These are phyloP conservation scores for Melitaea cinxia DNA, from an alignment of 1,140 invertebrate species.

Conservation along the genomic window DNA sequence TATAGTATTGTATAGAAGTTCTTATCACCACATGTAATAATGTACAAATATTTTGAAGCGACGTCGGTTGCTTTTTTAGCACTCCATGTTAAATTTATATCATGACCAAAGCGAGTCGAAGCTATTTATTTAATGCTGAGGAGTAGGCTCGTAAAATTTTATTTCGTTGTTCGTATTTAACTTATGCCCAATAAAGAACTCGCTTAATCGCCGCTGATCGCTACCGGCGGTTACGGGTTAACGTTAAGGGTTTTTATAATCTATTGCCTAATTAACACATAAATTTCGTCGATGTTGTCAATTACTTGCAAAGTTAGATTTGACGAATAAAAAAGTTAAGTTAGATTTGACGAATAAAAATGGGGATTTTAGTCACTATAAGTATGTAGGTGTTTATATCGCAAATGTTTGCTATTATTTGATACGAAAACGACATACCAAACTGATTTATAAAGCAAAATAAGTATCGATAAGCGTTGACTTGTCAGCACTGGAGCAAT, in stretches of 20 bases:
- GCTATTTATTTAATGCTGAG: constrained; percentile 22
- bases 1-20: too few species aligned
- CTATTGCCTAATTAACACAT: not conserved
- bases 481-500: too few species aligned
- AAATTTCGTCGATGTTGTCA: not conserved
- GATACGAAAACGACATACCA: too few species aligned
- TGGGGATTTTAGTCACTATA: not conserved
- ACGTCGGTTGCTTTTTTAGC: not conserved
- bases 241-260: constrained; percentile 7
- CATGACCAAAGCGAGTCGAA: constrained; percentile 25
- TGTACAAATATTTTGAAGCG: not conserved
- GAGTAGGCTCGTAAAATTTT: constrained; percentile 33
- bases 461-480: too few species aligned
- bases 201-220: constrained; percentile 17
- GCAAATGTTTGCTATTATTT: too few species aligned
- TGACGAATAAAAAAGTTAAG: not conserved
- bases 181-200: constrained; percentile 24
- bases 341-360: not conserved
- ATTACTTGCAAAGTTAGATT: not conserved
- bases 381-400: too few species aligned
- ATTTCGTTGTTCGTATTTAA: constrained; percentile 29
- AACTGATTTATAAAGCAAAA: too few species aligned
- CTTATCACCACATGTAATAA: too few species aligned
- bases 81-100: constrained; percentile 37
- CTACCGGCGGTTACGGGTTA: constrained; percentile 13